Conservation (phyloP, 1,140 invertebrate genomes). For the Aphis gossypii region DNA sequence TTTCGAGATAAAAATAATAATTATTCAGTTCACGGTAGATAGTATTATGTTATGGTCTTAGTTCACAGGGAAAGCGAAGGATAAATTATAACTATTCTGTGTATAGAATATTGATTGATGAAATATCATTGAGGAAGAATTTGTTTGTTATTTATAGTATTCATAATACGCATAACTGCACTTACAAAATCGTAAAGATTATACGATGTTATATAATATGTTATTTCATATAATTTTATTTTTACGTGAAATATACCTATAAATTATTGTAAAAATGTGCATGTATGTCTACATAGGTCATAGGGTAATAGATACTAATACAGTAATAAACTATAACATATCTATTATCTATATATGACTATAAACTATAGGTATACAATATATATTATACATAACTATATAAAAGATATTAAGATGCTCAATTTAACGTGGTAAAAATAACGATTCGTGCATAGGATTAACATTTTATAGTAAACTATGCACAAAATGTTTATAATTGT, state of each 20-base stretch:
- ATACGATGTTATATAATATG: not conserved
- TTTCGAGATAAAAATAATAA: conserved; percentile 2
- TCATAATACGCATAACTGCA: not conserved
- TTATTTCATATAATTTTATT: not conserved
- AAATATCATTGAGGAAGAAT: not conserved
- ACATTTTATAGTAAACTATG: not conserved
- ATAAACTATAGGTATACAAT: not conserved
- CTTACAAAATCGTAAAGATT: not conserved
- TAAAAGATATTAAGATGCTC: not conserved
- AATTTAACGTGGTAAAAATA: not conserved
- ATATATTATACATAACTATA: not conserved
- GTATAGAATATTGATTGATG: conserved; percentile 18
- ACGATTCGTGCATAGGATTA: not conserved
- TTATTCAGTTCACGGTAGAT: conserved; percentile 24
- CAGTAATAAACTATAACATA: not conserved
- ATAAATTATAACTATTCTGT: not conserved
- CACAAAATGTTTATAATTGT: not conserved
- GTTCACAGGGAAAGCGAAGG: conserved; percentile 6
- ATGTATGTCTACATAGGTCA: not conserved
- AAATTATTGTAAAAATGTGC: no score
- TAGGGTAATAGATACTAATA: not conserved
- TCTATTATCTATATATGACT: not conserved
- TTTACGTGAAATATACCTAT: not conserved
- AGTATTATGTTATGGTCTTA: conserved; percentile 13
- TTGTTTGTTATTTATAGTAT: not conserved